These are phyloP conservation scores for Nestor notabilis DNA, from an alignment of 2,113 vertebrate genomes.

Conservation along the genomic window DNA sequence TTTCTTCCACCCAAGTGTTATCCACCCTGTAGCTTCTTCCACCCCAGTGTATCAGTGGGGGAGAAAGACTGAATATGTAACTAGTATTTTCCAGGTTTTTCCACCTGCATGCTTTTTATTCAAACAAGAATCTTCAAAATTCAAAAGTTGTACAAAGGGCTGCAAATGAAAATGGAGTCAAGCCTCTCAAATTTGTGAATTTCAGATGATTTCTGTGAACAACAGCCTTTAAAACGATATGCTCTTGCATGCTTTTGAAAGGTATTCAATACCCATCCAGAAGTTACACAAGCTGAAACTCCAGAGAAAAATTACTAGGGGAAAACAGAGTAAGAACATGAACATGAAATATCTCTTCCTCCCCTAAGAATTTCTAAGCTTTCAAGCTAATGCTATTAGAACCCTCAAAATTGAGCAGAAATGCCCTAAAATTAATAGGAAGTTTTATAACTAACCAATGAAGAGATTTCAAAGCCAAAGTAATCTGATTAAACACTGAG, in stretches of 20 bases:
- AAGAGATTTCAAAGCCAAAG: constrained; percentile 5
- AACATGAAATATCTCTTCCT: background rate
- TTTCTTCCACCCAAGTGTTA: background rate
- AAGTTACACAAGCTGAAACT: background rate
- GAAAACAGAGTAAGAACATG: background rate
- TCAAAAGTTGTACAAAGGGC: background rate
- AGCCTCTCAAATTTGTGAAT: background rate
- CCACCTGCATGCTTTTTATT: background rate
- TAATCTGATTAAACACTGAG: constrained; percentile 38
- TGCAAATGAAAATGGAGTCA: background rate
- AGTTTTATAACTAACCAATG: background rate
- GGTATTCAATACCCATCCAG: background rate
- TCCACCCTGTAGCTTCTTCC: background rate
- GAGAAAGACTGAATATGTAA: background rate
- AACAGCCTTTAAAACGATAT: background rate
- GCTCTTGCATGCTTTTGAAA: background rate
- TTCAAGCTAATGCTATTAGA: constrained; percentile 1
- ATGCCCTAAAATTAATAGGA: constrained; percentile 27
- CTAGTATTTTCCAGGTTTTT: background rate
- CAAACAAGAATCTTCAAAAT: background rate
- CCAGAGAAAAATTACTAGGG: background rate
- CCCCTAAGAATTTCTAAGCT: background rate
- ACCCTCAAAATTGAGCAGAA: background rate
- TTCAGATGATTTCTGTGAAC: background rate
- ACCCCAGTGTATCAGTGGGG: background rate